Percentiles rank a stretch among this genome's conserved stretches.
Evolutionary conservation across 2,888 invertebrate genomes (phyloP).

Genomic region (Syrphus vitripennis): DNA sequence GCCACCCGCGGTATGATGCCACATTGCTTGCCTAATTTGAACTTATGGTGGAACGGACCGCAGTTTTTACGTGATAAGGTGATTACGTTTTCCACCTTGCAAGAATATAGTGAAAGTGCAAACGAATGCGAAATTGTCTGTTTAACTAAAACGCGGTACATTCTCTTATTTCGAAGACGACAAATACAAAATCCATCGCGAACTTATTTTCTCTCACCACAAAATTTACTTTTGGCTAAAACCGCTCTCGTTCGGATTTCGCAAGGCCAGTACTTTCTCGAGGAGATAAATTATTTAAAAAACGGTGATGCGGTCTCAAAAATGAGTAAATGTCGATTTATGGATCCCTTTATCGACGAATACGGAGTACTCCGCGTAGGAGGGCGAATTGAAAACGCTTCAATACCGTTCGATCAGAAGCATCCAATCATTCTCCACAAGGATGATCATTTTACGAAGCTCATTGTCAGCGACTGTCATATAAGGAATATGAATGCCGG

Average conservation of each 20-base stretch:
- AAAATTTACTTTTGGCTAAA: background rate
- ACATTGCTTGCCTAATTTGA: background rate
- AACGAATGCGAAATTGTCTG: background rate
- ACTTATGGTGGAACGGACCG: background rate
- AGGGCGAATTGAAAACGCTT: conserved; percentile 5
- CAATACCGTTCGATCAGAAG: conserved; percentile 6
- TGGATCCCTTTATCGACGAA: background rate
- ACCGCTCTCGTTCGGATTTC: background rate
- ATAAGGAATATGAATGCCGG: too few species aligned
- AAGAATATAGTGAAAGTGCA: background rate
- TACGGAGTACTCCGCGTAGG: background rate
- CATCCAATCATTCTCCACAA: background rate
- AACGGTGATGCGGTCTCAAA: too few species aligned
- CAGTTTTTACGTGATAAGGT: too few species aligned
- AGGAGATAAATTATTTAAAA: background rate
- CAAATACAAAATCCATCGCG: background rate
- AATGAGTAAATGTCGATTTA: background rate
- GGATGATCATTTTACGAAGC: too few species aligned
- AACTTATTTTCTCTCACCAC: background rate
- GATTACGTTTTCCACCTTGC: background rate
- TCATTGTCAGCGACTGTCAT: too few species aligned
- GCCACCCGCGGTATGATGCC: background rate
- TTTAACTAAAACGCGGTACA: background rate
- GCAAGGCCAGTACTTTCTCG: background rate
- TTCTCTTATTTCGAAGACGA: background rate